Percentiles rank a stretch among this genome's conserved stretches.
Evolutionary conservation across 2,797 vertebrate genomes (phyloP).

Genomic region (Gephyroberyx darwinii): DNA sequence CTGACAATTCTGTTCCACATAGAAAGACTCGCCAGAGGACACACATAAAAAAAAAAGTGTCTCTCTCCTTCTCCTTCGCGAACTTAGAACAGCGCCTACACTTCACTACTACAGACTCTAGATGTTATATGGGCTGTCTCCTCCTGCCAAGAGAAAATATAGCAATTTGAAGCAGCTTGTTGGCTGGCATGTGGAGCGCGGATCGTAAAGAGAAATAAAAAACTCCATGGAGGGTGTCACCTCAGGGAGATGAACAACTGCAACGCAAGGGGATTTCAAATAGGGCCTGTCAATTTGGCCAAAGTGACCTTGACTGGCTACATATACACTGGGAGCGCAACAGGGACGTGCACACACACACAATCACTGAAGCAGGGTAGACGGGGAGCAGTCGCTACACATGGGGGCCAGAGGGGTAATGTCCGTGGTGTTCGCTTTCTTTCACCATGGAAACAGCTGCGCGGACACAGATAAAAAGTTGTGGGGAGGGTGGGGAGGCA

Average conservation of each 20-base stretch:
- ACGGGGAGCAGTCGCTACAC: constrained; percentile 51
- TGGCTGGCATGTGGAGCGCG: constrained; percentile 61
- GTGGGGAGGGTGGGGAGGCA: constrained; percentile 23
- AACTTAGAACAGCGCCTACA: constrained; percentile 37
- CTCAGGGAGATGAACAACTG: constrained; percentile 78
- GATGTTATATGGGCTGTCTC: constrained; percentile 70
- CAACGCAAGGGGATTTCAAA: constrained; percentile 66
- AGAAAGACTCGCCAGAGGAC: constrained; percentile 8
- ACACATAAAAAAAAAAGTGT: constrained; percentile 15
- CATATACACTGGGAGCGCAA: constrained; percentile 39
- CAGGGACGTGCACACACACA: constrained; percentile 34
- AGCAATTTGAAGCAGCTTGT: constrained; percentile 77
- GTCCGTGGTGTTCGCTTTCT: constrained; percentile 75
- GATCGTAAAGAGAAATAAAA: constrained; percentile 70
- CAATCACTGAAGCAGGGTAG: constrained; percentile 33
- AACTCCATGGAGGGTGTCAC: constrained; percentile 73
- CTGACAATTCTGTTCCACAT: constrained; percentile 15
- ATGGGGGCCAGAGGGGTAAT: constrained; percentile 54
- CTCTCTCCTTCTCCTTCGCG: constrained; percentile 23
- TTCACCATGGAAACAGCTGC: constrained; percentile 77
- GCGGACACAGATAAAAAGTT: constrained; percentile 56
- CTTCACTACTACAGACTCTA: constrained; percentile 49
- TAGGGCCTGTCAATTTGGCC: constrained; percentile 60
- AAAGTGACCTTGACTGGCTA: constrained; percentile 74
- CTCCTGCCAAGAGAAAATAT: constrained; percentile 74